Conservation (phyloP, 2,797 vertebrate species). For the Rhadinocentrus ornatus region DNA sequence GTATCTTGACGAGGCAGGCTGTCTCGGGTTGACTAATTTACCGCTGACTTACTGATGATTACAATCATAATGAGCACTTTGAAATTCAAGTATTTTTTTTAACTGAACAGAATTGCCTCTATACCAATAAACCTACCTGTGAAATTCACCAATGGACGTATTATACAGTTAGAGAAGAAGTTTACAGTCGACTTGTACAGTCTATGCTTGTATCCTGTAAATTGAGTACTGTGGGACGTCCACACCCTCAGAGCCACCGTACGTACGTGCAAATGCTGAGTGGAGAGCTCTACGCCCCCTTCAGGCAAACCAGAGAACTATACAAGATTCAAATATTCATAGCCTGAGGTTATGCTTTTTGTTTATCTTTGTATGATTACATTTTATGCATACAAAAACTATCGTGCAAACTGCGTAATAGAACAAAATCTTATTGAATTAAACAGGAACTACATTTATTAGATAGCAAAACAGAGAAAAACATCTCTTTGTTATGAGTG, state of each 20-base stretch:
- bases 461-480: neutral
- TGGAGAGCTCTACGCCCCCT: constrained; percentile 31
- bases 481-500: neutral
- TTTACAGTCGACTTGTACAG: constrained; percentile 21
- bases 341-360: constrained; percentile 41
- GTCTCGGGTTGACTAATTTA: constrained; percentile 31
- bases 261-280: constrained; percentile 26
- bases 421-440: rapidly evolving
- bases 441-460: neutral
- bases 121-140: constrained; percentile 52
- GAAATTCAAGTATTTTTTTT: neutral
- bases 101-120: rapidly evolving
- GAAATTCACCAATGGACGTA: neutral
- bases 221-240: constrained; percentile 55
- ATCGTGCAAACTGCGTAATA: neutral
- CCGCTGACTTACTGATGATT: constrained; percentile 11
- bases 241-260: constrained; percentile 75
- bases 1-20: constrained; percentile 19
- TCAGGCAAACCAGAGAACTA: constrained; percentile 1
- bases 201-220: constrained; percentile 13
- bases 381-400: neutral
- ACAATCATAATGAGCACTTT: neutral
- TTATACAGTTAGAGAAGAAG: constrained; percentile 16
- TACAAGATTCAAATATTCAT: constrained; percentile 21
- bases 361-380: neutral